phyloP scores from a whole-genome alignment of 2,888 invertebrate species.

The Meghimatium bilineatum region DNA sequence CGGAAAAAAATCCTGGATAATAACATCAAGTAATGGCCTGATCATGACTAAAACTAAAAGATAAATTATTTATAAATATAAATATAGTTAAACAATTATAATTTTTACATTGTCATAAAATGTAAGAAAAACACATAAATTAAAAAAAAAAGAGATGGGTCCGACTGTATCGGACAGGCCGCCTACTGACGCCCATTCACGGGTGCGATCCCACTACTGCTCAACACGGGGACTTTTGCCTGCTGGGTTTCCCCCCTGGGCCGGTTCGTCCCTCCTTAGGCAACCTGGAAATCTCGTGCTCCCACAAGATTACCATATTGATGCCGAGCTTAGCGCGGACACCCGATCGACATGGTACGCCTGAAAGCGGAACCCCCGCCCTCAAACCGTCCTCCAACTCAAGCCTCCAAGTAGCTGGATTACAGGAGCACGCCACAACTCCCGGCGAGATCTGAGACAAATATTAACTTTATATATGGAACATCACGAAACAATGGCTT shows the following conservation, averaged over 20 bases:
- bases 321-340: conserved; percentile 95
- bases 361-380: conserved; percentile 25
- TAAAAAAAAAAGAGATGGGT: conserved; percentile 79
- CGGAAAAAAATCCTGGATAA: no score
- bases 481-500: not conserved
- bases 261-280: conserved; percentile 98
- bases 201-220: conserved; percentile 88
- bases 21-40: no score
- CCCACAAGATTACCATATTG: conserved; percentile 94
- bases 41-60: no score
- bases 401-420: conserved; percentile 91
- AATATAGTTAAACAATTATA: not conserved
- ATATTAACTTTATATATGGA: not conserved
- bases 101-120: not conserved
- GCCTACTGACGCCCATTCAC: conserved; percentile 88
- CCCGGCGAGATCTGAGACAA: conserved; percentile 81
- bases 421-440: conserved; percentile 97
- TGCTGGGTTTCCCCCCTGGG: conserved; percentile 99
- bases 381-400: conserved; percentile 28
- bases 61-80: not conserved
- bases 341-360: conserved; percentile 32
- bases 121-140: conserved; percentile 1
- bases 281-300: conserved; percentile 90
- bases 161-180: conserved; percentile 89
- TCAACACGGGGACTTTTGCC: conserved; percentile 99